phyloP scores from a whole-genome alignment of 2,888 invertebrate species.

The Diadegma fenestrale region DNA sequence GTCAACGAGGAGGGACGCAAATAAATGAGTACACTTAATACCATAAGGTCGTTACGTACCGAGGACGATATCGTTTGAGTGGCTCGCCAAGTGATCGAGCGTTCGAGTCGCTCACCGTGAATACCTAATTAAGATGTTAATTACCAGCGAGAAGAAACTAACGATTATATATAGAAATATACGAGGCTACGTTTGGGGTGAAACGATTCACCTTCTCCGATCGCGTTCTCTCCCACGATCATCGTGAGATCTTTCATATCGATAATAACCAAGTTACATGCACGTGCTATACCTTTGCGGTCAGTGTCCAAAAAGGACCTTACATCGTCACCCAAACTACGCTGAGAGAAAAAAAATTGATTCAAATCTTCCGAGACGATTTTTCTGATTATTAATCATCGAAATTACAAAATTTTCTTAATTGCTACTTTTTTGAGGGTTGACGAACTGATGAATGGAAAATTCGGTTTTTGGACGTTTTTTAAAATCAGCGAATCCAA shows the following conservation, averaged over 20 bases:
- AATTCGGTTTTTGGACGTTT: too few species aligned
- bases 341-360: neutral
- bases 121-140: constrained; percentile 83
- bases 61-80: constrained; percentile 47
- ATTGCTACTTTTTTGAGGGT: too few species aligned
- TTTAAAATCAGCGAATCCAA: too few species aligned
- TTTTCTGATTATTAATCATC: too few species aligned
- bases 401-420: too few species aligned
- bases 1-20: constrained; percentile 57
- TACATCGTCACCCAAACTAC: neutral
- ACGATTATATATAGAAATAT: constrained; percentile 27
- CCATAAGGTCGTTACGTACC: constrained; percentile 52
- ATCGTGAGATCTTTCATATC: constrained; percentile 65
- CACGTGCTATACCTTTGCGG: neutral
- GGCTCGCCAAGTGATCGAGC: constrained; percentile 42
- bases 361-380: too few species aligned
- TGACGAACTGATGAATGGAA: too few species aligned
- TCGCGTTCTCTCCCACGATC: constrained; percentile 60
- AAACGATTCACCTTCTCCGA: constrained; percentile 56
- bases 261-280: constrained; percentile 46
- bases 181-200: constrained; percentile 9
- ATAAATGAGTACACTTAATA: constrained; percentile 41
- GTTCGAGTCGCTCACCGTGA: constrained; percentile 73
- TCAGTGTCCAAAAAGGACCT: neutral
- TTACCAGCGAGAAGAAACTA: constrained; percentile 75